Base-by-base conservation (phyloP, 2,888 invertebrate genomes). In the Nomada fabriciana region DNA sequence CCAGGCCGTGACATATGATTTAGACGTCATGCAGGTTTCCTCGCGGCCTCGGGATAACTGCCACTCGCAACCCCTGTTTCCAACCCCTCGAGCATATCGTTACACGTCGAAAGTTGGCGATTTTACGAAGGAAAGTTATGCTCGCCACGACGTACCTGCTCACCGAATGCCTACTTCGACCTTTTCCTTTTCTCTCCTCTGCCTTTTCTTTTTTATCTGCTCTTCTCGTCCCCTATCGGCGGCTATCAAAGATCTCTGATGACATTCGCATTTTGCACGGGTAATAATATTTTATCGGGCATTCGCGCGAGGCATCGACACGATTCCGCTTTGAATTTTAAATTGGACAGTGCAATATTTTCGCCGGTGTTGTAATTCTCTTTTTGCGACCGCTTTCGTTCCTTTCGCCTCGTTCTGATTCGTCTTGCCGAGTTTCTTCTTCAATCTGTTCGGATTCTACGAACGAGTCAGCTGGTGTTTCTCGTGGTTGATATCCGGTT, bases 1-100 rank as follows among this genome's bases (percentile, higher is more conserved):
- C 83, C 83, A 76, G 57, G 50, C 50, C 61, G 20, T 80, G 84
- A 76, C 84, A 80, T 76, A 83, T 76, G 83, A 84, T 83, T 83
- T 79, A 79, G 79, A 83, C 75, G 76, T 72, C 75, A 72, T 63
- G 65, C 52, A 43, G 64, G 50, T 23, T 61, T 53, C 72, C 80
- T 72, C 36, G 57, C 36, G 78, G 63, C 63, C 53, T 60, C 42
- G 43, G 29, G 63, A 80, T 81, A 63, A 64, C 81, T 80, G 68
- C 81, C 82, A 82, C 55, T 53, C 64, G 70, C 69, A 75, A 69
- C 69, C 55, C 61, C 55, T 67, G 71, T 42, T 18, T 57, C 68
- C 55, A 69, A 15, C 42, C n/a, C 55, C 42, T 29, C 60, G 15
- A 78, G 15, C 42, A 9, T 15, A 47, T 25, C 23, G 47, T 18